Evolutionary conservation across 2,113 vertebrate genomes (phyloP).

Genomic region (Haplochromis burtoni): DNA sequence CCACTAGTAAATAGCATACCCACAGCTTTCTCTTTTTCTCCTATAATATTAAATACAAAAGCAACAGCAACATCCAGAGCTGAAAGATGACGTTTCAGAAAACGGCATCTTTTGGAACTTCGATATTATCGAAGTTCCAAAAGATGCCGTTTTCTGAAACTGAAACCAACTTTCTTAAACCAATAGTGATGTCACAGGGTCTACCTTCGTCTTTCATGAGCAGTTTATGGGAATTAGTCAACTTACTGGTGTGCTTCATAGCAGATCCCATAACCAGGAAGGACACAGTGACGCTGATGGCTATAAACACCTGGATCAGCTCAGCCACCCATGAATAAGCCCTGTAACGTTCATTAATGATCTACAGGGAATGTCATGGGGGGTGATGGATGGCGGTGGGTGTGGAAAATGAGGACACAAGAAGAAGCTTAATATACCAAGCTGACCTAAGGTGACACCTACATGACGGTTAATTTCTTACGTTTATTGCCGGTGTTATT

Average conservation of each 20-base stretch:
- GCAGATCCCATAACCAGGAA: conserved; percentile 72
- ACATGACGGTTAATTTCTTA: not conserved
- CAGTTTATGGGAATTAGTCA: not conserved
- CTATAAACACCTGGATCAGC: conserved; percentile 68
- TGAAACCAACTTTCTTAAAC: not conserved
- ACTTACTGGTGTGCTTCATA: conserved; percentile 69
- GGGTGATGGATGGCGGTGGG: not conserved
- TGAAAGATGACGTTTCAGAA: not conserved
- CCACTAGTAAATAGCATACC: not conserved
- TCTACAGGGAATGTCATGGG: conserved; percentile 33
- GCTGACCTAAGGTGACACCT: not conserved
- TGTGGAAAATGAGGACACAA: not conserved
- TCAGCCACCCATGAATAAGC: conserved; percentile 63
- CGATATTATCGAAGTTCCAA: not conserved
- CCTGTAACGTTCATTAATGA: conserved; percentile 58
- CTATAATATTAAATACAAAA: not conserved
- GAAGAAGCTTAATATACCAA: not conserved
- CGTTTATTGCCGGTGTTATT: not conserved
- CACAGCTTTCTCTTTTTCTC: not conserved
- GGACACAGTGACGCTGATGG: conserved; percentile 67
- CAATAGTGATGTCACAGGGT: not conserved
- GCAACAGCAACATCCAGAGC: not conserved
- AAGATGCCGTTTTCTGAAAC: not conserved
- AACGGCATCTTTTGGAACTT: too few species aligned
- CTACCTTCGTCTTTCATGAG: not conserved